These are phyloP conservation scores for Watsonalla cultraria DNA, from an alignment of 2,888 invertebrate species.

Conservation along the genomic window DNA sequence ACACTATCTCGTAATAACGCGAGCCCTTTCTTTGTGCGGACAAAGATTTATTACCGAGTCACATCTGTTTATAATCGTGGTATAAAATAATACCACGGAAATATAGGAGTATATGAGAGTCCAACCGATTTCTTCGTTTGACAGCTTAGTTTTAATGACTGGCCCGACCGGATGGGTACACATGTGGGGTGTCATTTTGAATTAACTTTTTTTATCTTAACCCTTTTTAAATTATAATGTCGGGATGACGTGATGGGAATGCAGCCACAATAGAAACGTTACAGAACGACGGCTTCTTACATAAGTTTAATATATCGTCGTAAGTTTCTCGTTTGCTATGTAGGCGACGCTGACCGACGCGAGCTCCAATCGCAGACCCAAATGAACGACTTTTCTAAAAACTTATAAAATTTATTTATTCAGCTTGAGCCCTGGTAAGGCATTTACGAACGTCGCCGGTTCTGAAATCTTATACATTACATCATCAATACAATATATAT, in stretches of 20 bases:
- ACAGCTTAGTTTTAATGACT: conserved; percentile 59
- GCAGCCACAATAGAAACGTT: conserved; percentile 19
- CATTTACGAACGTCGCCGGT: too few species aligned
- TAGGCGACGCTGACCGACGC: too few species aligned
- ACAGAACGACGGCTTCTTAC: too few species aligned
- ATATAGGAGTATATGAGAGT: conserved; percentile 32
- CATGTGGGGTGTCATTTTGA: conserved; percentile 49
- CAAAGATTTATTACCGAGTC: conserved; percentile 62
- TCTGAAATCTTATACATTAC: too few species aligned
- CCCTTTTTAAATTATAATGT: conserved; percentile 69
- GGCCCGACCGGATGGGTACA: conserved; percentile 27
- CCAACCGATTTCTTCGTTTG: conserved; percentile 56
- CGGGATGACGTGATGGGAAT: conserved; percentile 66
- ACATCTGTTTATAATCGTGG: conserved; percentile 71
- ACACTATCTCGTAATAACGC: conserved; percentile 2
- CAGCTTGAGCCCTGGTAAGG: too few species aligned
- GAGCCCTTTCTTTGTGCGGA: conserved; percentile 30
- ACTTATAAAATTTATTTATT: too few species aligned
- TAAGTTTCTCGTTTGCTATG: too few species aligned
- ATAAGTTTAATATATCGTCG: too few species aligned
- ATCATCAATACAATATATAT: too few species aligned
- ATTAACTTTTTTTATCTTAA: conserved; percentile 64
- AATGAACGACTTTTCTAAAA: too few species aligned
- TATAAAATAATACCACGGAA: conserved; percentile 59
- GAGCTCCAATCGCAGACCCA: too few species aligned